A percentile compares a stretch with the other conserved stretches of the same genome.
Conservation (phyloP, 2,797 vertebrate genomes). For the Gallinago nigripennis region DNA sequence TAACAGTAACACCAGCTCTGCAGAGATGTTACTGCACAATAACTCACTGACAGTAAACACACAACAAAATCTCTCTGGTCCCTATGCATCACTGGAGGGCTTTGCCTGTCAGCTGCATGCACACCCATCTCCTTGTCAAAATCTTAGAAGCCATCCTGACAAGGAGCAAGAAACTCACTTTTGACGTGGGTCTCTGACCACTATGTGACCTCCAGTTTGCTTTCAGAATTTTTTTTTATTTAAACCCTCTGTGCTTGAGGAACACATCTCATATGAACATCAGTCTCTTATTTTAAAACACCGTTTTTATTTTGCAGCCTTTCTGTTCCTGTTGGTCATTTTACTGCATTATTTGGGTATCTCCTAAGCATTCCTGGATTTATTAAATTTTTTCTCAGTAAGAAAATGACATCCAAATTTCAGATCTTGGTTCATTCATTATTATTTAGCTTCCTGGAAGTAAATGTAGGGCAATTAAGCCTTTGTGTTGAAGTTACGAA, state of each 20-base stretch:
- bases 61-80: background rate
- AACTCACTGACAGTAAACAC: background rate
- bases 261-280: background rate
- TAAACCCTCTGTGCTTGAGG: background rate
- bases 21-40: background rate
- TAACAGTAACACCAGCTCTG: background rate
- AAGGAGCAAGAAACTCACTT: background rate
- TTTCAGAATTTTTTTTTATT: background rate
- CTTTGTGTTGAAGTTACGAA: background rate
- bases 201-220: background rate
- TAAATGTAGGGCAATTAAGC: background rate
- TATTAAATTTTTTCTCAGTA: background rate
- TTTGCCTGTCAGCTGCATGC: background rate
- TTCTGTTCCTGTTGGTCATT: background rate
- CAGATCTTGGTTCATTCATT: background rate
- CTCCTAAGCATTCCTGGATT: background rate
- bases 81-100: background rate
- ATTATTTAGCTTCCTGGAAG: background rate
- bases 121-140: rapidly evolving
- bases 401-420: background rate
- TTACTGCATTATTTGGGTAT: background rate
- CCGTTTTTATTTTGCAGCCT: background rate
- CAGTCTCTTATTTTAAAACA: background rate
- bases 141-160: background rate
- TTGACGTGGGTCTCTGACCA: background rate